These are phyloP conservation scores for Epicauta chinensis DNA, from an alignment of 1,140 invertebrate species.

Conservation along the genomic window DNA sequence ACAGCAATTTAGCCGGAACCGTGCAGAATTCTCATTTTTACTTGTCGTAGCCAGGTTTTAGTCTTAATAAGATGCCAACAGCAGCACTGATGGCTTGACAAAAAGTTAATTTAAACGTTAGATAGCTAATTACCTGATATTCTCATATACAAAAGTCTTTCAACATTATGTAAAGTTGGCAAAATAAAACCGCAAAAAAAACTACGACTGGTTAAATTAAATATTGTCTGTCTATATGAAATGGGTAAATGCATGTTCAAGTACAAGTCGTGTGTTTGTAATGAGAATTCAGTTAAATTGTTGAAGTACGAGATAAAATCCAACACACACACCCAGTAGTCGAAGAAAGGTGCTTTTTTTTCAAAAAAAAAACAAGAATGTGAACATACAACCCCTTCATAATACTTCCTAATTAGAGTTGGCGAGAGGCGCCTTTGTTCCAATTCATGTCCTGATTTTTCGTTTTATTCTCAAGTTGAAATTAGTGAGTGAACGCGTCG, in stretches of 20 bases:
- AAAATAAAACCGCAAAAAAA: too few species aligned
- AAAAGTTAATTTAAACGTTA: constrained; percentile 15
- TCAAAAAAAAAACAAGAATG: constrained; percentile 27
- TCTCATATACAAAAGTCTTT: not conserved
- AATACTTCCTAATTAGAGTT: constrained; percentile 36
- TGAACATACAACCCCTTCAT: constrained; percentile 21
- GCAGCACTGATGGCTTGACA: constrained; percentile 6
- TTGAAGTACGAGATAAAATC: constrained; percentile 19
- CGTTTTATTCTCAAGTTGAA: constrained; percentile 31
- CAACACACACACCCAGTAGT: constrained; percentile 19
- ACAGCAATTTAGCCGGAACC: constrained; percentile 4
- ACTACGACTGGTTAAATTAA: too few species aligned
- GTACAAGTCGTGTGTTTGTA: constrained; percentile 7
- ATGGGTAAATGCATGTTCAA: too few species aligned
- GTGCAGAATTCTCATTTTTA: constrained; percentile 8
- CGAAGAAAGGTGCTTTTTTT: constrained; percentile 26
- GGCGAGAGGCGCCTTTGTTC: constrained; percentile 29
- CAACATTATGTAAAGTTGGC: too few species aligned
- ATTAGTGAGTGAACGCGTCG: constrained; percentile 35
- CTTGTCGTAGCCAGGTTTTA: constrained; percentile 6
- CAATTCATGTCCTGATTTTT: constrained; percentile 28
- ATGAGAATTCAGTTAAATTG: constrained; percentile 20
- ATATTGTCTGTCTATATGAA: not conserved
- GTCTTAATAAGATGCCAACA: constrained; percentile 14
- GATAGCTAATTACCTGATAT: constrained; percentile 13